Conservation (phyloP, 2,113 vertebrate genomes). For the Serilophus lunatus region DNA sequence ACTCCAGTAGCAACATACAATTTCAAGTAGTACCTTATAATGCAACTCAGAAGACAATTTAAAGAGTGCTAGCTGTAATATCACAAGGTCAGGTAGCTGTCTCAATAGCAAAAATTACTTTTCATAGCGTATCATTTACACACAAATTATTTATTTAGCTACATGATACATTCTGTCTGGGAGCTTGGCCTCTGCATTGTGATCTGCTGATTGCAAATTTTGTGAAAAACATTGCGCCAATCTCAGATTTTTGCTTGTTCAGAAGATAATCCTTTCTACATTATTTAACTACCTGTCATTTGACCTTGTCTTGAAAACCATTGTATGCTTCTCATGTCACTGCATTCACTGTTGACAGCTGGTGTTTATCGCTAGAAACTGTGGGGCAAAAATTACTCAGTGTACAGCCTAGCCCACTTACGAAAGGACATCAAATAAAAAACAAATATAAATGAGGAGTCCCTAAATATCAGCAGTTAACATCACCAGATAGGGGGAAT, state of each 20-base stretch:
- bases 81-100: background rate
- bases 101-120: background rate
- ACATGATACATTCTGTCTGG: background rate
- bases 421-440: constrained; percentile 17
- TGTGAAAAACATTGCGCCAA: background rate
- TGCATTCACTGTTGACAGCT: constrained; percentile 49
- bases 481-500: background rate
- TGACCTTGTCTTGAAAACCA: constrained; percentile 59
- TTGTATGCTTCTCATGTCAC: constrained; percentile 16
- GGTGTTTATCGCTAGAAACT: constrained; percentile 55
- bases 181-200: constrained; percentile 41
- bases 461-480: constrained; percentile 9
- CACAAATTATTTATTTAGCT: constrained; percentile 38
- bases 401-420: background rate
- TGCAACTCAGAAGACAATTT: background rate
- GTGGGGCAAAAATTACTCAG: constrained; percentile 17
- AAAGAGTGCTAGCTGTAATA: background rate
- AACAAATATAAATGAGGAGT: constrained; percentile 19
- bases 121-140: background rate
- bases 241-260: constrained; percentile 34
- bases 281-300: constrained; percentile 60
- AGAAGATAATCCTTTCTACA: constrained; percentile 50
- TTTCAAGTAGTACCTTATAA: background rate
- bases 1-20: background rate
- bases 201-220: constrained; percentile 48